Evolutionary conservation across 2,113 vertebrate species (phyloP).

Genomic region (Anarrhichthys ocellatus): DNA sequence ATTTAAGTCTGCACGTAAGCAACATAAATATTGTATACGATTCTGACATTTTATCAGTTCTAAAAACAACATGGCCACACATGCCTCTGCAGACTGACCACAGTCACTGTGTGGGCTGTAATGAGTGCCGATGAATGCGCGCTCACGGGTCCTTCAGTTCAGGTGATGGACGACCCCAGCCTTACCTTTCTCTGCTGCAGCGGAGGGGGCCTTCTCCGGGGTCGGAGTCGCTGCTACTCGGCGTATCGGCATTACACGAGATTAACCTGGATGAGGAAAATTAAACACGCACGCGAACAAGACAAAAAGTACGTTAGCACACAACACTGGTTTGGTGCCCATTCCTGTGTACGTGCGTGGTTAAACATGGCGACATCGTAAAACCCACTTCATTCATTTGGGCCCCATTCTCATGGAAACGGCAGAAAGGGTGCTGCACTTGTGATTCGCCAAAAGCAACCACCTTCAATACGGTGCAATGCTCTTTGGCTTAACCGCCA

Average conservation of each 20-base stretch:
- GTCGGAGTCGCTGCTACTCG: slow-evolving; percentile 89
- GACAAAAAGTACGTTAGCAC: neutral
- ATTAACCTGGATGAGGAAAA: slow-evolving; percentile 39
- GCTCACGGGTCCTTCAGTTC: slow-evolving; percentile 31
- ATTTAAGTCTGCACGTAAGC: neutral
- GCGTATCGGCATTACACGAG: slow-evolving; percentile 92
- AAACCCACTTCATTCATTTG: slow-evolving; percentile 72
- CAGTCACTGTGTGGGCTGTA: neutral
- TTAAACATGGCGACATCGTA: slow-evolving; percentile 1
- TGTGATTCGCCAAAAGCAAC: neutral
- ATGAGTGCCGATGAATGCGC: neutral
- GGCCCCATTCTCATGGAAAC: slow-evolving; percentile 28
- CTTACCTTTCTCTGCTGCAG: slow-evolving; percentile 87
- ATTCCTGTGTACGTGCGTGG: neutral
- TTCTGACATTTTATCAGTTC: neutral
- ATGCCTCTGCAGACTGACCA: neutral
- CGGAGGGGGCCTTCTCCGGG: slow-evolving; percentile 89
- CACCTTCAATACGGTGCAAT: neutral
- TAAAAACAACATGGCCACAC: neutral
- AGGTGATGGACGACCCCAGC: slow-evolving; percentile 23
- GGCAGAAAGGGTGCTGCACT: neutral
- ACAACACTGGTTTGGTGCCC: neutral
- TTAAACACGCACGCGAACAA: neutral
- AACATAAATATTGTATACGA: neutral
- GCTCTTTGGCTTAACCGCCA: neutral